Evolutionary conservation across 2,888 invertebrate species (phyloP).

Genomic region (Plutella xylostella): DNA sequence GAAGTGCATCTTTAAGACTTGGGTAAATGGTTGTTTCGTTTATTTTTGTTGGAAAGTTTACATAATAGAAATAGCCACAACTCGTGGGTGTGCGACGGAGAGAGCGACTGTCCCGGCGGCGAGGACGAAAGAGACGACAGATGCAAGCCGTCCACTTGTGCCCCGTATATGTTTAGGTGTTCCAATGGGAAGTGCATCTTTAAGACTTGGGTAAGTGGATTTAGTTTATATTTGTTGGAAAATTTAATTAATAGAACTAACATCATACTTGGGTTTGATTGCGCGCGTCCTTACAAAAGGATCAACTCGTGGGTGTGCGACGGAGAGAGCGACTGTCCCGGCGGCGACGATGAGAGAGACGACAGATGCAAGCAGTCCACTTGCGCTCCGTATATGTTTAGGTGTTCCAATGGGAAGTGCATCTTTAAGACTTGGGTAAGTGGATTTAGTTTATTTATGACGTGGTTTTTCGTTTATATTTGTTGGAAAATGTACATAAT

Average conservation of each 20-base stretch:
- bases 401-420: constrained; percentile 71
- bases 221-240: too few relatives aligned
- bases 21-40: too few relatives aligned
- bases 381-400: constrained; percentile 80
- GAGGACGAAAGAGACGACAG: constrained; percentile 76
- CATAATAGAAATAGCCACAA: too few relatives aligned
- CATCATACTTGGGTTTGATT: too few relatives aligned
- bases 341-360: constrained; percentile 81
- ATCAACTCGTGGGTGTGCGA: constrained; percentile 84
- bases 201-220: constrained; percentile 67
- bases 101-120: constrained; percentile 78
- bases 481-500: too few relatives aligned
- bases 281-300: too few relatives aligned
- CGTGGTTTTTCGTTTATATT: too few relatives aligned
- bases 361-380: constrained; percentile 67
- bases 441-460: too few relatives aligned
- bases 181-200: constrained; percentile 67
- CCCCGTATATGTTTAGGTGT: constrained; percentile 80
- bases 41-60: too few relatives aligned
- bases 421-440: constrained; percentile 70
- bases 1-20: too few relatives aligned
- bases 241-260: too few relatives aligned
- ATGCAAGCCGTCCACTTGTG: constrained; percentile 73
- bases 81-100: constrained; percentile 85
- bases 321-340: constrained; percentile 81